These are phyloP conservation scores for Phyllostomus discolor DNA, from an alignment of 2,113 vertebrate species.

Conservation along the genomic window DNA sequence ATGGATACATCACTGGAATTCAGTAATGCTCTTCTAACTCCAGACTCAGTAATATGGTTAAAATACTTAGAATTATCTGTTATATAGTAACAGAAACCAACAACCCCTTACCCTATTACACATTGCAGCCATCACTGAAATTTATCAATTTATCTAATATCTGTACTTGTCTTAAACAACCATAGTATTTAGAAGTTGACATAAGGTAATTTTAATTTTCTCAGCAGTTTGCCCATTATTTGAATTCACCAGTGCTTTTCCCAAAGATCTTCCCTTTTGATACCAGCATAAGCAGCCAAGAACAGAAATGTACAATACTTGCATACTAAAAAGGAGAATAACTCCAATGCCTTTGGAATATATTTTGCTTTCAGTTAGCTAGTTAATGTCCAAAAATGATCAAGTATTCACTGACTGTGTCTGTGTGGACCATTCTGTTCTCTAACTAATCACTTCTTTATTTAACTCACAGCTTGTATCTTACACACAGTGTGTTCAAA, in stretches of 20 bases:
- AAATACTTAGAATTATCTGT: neutral
- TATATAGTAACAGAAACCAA: neutral
- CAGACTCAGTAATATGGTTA: neutral
- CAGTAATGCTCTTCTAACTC: neutral
- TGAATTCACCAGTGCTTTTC: conserved; percentile 7
- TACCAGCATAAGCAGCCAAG: neutral
- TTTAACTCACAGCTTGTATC: neutral
- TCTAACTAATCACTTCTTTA: neutral
- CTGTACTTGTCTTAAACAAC: neutral
- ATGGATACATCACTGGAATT: neutral
- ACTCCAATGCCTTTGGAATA: neutral
- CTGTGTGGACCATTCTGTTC: neutral
- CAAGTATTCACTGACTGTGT: neutral
- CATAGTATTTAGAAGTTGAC: neutral
- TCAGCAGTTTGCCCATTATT: neutral
- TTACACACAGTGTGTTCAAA: neutral
- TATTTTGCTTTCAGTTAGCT: neutral
- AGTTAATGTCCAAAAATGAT: conserved; percentile 6
- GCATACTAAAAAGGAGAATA: neutral
- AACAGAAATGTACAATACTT: neutral
- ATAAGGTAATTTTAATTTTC: neutral
- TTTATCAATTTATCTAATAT: neutral
- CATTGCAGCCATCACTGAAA: neutral
- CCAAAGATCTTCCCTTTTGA: neutral
- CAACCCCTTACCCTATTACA: neutral